Conservation (phyloP, 2,888 invertebrate genomes). For the Reticulitermes lucifugus region DNA sequence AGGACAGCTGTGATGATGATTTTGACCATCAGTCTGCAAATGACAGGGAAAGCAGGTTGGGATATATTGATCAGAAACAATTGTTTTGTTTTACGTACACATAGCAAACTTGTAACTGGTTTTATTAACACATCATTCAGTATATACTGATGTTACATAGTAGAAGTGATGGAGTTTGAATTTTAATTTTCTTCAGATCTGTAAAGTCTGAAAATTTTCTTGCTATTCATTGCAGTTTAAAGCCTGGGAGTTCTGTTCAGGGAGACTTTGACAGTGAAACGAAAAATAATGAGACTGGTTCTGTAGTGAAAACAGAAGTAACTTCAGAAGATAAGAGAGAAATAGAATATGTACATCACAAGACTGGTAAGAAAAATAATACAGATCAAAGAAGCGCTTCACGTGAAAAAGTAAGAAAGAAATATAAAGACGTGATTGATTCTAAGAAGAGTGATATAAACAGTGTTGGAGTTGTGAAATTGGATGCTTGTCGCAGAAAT, state of each 20-base stretch:
- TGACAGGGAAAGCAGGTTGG: neutral
- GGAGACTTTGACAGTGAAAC: neutral
- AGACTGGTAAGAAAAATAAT: neutral
- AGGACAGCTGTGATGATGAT: slow-evolving; percentile 1
- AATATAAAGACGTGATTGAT: neutral
- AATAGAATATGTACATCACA: neutral
- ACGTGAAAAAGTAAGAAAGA: neutral
- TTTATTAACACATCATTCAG: too few species aligned
- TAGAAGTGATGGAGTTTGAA: too few species aligned
- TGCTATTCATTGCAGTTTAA: neutral
- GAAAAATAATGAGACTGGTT: neutral
- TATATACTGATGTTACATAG: too few species aligned
- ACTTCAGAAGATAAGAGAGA: neutral
- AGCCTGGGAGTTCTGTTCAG: neutral
- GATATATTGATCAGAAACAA: neutral
- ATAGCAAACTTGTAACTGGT: too few species aligned
- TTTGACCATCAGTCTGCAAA: neutral
- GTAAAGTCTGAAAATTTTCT: too few species aligned
- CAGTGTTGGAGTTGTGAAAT: neutral
- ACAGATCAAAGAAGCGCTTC: neutral
- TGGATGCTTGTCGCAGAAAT: neutral
- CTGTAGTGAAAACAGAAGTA: neutral
- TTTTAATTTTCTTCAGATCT: too few species aligned
- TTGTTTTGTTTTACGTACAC: too few species aligned
- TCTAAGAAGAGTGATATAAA: neutral